These are phyloP conservation scores for Bubo scandiacus DNA, from an alignment of 2,113 vertebrate species.

Conservation along the genomic window DNA sequence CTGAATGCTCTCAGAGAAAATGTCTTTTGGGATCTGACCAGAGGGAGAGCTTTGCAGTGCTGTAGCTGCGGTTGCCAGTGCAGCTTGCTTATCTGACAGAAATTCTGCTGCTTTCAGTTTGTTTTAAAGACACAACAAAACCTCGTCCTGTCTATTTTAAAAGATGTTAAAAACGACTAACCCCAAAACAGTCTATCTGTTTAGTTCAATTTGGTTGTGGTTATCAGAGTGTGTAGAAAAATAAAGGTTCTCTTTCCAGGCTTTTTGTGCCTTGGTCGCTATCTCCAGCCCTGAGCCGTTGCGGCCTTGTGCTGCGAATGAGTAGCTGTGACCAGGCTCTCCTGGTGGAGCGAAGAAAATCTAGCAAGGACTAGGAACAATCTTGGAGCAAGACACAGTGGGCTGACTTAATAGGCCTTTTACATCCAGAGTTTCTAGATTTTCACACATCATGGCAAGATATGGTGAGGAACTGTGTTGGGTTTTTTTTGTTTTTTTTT, in stretches of 20 bases:
- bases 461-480: not conserved
- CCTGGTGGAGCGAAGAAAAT: not conserved
- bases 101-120: not conserved
- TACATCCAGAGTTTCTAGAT: not conserved
- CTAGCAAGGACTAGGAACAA: not conserved
- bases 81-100: not conserved
- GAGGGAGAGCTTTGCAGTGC: not conserved
- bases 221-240: not conserved
- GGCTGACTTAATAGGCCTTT: not conserved
- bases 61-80: not conserved
- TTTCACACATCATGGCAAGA: not conserved
- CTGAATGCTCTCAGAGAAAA: not conserved
- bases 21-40: not conserved
- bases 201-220: not conserved
- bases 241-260: not conserved
- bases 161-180: not conserved
- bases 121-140: not conserved
- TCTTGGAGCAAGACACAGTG: not conserved
- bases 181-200: not conserved
- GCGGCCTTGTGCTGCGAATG: not conserved
- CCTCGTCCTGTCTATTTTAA: not conserved
- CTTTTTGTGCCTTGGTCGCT: not conserved
- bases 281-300: not conserved
- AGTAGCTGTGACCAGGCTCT: not conserved
- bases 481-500: not conserved